A percentile compares a stretch with the other conserved stretches of the same genome.
phyloP scores from a whole-genome alignment of 2,888 invertebrate species.

The Pharmacophagus antenor region DNA sequence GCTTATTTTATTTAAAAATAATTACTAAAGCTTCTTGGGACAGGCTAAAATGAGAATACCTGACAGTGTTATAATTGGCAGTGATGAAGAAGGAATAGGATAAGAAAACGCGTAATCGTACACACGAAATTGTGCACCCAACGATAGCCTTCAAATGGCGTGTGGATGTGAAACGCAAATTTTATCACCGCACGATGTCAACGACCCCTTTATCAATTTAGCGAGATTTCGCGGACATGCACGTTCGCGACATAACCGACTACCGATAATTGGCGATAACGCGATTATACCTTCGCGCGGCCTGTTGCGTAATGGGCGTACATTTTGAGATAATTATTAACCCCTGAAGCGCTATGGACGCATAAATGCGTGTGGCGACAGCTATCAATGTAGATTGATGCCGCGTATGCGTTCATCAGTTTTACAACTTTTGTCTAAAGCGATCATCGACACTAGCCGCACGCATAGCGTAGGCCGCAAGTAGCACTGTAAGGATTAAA shows the following conservation, averaged over 20 bases:
- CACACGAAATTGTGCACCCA: constrained; percentile 17
- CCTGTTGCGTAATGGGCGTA: constrained; percentile 16
- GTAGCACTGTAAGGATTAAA: too few species aligned
- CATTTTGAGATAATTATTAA: background rate
- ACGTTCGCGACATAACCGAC: constrained; percentile 35
- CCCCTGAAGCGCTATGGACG: too few species aligned
- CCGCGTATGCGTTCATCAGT: too few species aligned
- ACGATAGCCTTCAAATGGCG: constrained; percentile 20
- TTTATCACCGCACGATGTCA: constrained; percentile 59
- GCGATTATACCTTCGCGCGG: constrained; percentile 28
- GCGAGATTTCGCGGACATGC: constrained; percentile 58
- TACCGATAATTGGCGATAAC: constrained; percentile 48
- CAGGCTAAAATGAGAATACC: too few species aligned
- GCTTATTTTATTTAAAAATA: too few species aligned
- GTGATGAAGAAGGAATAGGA: background rate
- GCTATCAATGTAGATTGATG: too few species aligned
- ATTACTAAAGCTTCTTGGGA: too few species aligned
- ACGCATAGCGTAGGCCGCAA: too few species aligned
- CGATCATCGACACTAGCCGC: too few species aligned
- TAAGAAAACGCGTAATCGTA: background rate
- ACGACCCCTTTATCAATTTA: constrained; percentile 68
- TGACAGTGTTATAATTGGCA: too few species aligned
- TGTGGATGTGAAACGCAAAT: constrained; percentile 42
- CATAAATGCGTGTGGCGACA: too few species aligned
- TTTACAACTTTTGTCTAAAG: too few species aligned